Conservation (phyloP, 2,797 vertebrate genomes). For the Sphenopsis melanotis region DNA sequence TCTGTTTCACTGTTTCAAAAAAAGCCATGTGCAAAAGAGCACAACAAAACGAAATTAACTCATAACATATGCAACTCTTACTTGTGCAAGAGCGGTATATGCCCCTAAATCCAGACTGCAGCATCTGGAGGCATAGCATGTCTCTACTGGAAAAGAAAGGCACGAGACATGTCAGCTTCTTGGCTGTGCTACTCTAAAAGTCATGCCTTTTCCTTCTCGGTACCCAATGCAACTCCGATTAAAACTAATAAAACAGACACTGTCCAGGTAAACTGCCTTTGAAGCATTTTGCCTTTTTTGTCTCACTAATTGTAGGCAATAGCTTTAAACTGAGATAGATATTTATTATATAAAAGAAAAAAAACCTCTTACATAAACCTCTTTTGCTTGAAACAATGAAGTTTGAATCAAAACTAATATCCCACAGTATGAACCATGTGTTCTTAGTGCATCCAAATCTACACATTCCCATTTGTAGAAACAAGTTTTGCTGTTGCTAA, state of each 20-base stretch:
- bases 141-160: slow-evolving; percentile 52
- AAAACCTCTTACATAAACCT: not conserved
- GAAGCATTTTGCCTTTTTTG: not conserved
- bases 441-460: not conserved
- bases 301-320: not conserved
- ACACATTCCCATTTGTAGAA: not conserved
- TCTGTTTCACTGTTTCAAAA: slow-evolving; percentile 62
- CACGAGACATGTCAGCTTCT: slow-evolving; percentile 36
- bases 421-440: not conserved
- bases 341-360: not conserved
- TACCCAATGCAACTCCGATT: not conserved
- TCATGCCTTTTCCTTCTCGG: not conserved
- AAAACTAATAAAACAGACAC: slow-evolving; percentile 14
- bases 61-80: slow-evolving; percentile 60
- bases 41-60: slow-evolving; percentile 66
- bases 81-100: slow-evolving; percentile 48
- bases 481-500: not conserved
- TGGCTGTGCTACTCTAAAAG: not conserved
- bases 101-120: slow-evolving; percentile 45
- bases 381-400: not conserved
- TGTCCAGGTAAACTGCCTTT: slow-evolving; percentile 12
- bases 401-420: not conserved
- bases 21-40: slow-evolving; percentile 45
- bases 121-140: slow-evolving; percentile 61
- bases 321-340: not conserved